phyloP scores from a whole-genome alignment of 2,888 invertebrate genomes.

The Nomada ruficornis region DNA sequence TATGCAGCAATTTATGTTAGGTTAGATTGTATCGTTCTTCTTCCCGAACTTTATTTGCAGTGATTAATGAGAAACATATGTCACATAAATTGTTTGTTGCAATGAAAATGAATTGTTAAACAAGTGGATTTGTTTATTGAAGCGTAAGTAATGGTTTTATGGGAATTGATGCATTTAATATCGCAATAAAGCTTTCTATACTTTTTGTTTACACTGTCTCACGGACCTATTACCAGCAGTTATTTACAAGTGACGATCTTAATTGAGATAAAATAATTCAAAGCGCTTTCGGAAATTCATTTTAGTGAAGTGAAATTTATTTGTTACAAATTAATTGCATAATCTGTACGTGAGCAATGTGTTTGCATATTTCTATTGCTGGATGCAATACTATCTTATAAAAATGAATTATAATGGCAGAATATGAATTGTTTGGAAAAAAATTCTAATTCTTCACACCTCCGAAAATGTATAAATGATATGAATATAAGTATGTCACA shows the following conservation, averaged over 20 bases:
- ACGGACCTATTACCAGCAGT: slow-evolving; percentile 1
- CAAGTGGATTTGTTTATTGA: background rate
- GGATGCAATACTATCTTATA: background rate
- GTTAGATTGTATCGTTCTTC: slow-evolving; percentile 32
- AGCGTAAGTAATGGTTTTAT: slow-evolving; percentile 25
- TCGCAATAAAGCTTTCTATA: background rate
- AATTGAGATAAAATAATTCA: background rate
- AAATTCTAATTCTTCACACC: background rate
- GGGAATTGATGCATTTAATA: background rate
- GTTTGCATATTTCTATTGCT: background rate
- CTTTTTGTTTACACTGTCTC: slow-evolving; percentile 44
- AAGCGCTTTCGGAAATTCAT: background rate
- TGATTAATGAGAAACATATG: slow-evolving; percentile 22
- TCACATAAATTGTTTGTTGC: background rate
- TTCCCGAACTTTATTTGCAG: slow-evolving; percentile 20
- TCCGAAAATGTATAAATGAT: background rate
- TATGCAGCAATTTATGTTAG: slow-evolving; percentile 38
- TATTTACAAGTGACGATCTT: slow-evolving; percentile 13
- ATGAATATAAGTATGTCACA: background rate
- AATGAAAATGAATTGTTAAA: slow-evolving; percentile 8
- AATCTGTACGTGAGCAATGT: background rate
- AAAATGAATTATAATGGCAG: background rate
- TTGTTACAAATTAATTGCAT: slow-evolving; percentile 5
- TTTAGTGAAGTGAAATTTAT: background rate
- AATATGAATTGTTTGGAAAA: background rate